These are phyloP conservation scores for Antennarius maculatus DNA, from an alignment of 2,797 vertebrate genomes.

Conservation along the genomic window DNA sequence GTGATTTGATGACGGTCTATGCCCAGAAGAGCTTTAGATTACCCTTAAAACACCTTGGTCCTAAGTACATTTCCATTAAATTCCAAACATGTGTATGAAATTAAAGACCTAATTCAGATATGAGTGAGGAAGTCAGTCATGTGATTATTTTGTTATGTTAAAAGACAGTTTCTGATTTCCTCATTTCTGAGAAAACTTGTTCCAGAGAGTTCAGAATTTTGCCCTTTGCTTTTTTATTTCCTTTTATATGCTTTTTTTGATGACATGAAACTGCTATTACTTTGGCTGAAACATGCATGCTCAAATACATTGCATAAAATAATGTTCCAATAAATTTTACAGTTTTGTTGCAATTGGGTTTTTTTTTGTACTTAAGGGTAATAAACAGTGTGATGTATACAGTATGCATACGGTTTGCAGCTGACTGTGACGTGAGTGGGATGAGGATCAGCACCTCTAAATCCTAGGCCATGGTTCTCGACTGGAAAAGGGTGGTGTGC, in stretches of 20 bases:
- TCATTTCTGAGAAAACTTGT: neutral
- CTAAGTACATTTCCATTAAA: neutral
- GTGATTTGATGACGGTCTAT: too few species aligned
- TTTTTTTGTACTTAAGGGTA: neutral
- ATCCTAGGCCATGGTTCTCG: too few species aligned
- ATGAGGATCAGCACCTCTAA: too few species aligned
- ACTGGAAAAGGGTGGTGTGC: too few species aligned
- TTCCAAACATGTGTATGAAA: neutral
- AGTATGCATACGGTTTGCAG: too few species aligned
- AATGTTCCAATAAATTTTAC: neutral
- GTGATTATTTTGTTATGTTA: neutral
- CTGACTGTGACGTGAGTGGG: too few species aligned
- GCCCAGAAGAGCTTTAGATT: too few species aligned
- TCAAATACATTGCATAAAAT: neutral
- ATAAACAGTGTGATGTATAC: neutral
- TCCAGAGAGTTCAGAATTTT: neutral
- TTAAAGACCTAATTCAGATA: neutral
- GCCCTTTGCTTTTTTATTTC: neutral
- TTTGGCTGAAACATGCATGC: neutral
- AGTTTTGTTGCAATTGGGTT: neutral
- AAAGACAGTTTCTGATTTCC: neutral
- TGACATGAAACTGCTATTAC: neutral
- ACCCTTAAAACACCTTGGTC: too few species aligned
- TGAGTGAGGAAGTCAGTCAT: neutral
- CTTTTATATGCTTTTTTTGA: conserved; percentile 2